Percentiles rank a stretch among this genome's conserved stretches.
Conservation (phyloP, 2,113 vertebrate species). For the Etia nguti region DNA sequence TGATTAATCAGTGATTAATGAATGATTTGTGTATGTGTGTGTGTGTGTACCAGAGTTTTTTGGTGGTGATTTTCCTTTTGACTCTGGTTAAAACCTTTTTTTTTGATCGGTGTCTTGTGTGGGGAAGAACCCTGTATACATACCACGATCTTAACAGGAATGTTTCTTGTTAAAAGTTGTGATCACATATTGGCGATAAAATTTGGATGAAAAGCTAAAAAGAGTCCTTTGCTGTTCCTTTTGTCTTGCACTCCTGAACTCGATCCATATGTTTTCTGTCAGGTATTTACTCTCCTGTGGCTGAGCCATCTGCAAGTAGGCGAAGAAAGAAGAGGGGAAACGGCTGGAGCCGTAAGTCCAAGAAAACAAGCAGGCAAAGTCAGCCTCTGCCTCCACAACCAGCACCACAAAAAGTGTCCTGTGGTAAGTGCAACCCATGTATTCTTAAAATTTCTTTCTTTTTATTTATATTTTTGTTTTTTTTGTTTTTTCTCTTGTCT, state of each 20-base stretch:
- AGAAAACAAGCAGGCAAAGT: slow-evolving; percentile 20
- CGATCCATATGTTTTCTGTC: background rate
- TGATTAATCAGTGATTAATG: background rate
- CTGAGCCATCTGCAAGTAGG: slow-evolving; percentile 51
- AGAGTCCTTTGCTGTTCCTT: background rate
- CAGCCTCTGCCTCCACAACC: slow-evolving; percentile 15
- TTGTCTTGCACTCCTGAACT: background rate
- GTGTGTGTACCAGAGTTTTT: background rate
- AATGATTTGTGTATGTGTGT: background rate
- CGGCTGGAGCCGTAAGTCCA: slow-evolving; percentile 57
- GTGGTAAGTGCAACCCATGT: slow-evolving; percentile 74
- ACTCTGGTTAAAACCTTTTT: background rate
- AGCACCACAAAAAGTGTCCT: slow-evolving; percentile 74
- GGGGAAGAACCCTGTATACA: background rate
- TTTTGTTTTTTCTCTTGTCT: background rate
- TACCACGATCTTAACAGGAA: background rate
- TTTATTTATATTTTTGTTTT: background rate
- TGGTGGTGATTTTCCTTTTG: background rate
- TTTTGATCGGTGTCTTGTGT: background rate
- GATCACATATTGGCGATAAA: background rate
- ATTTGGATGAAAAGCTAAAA: background rate
- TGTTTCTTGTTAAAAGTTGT: background rate
- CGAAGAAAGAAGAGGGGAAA: slow-evolving; percentile 67
- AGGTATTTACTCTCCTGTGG: slow-evolving; percentile 72
- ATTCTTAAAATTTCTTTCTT: background rate